Percentiles rank a stretch among this genome's conserved stretches.
Evolutionary conservation across 2,888 invertebrate genomes (phyloP).

Genomic region (Thymelicus lineola): DNA sequence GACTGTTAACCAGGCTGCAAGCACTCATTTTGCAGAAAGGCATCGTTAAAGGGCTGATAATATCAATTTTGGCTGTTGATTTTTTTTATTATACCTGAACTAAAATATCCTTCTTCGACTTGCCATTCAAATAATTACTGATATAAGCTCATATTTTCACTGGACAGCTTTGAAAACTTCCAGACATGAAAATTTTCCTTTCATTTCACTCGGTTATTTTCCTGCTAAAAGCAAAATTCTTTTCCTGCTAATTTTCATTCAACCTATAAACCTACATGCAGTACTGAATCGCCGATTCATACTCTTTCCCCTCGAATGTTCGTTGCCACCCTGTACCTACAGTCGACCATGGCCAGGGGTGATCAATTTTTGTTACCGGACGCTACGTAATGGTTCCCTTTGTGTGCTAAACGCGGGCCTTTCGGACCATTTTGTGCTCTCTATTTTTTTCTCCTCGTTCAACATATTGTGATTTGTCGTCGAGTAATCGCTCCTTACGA

Average conservation of each 20-base stretch:
- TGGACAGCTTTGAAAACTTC: background rate
- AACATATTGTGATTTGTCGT: constrained; percentile 29
- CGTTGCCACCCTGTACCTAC: constrained; percentile 2
- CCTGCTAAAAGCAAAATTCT: background rate
- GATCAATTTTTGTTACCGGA: constrained; percentile 37
- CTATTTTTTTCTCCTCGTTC: constrained; percentile 27
- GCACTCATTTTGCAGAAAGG: no score
- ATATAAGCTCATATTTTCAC: no score
- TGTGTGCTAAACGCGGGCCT: constrained; percentile 38
- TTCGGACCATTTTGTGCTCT: constrained; percentile 23
- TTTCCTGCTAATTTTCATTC: constrained; percentile 3
- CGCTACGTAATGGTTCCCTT: constrained; percentile 37
- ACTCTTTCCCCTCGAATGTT: background rate
- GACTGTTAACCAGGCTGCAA: no score
- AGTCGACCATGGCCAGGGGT: constrained; percentile 7
- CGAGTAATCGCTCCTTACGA: constrained; percentile 37
- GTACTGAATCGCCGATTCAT: background rate
- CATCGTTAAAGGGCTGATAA: no score
- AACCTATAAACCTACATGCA: background rate
- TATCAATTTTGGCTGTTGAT: no score
- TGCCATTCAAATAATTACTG: no score
- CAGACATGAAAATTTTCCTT: background rate
- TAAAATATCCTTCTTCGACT: no score
- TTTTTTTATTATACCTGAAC: no score
- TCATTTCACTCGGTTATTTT: background rate